phyloP scores from a whole-genome alignment of 2,113 vertebrate genomes.

The Naja naja region DNA sequence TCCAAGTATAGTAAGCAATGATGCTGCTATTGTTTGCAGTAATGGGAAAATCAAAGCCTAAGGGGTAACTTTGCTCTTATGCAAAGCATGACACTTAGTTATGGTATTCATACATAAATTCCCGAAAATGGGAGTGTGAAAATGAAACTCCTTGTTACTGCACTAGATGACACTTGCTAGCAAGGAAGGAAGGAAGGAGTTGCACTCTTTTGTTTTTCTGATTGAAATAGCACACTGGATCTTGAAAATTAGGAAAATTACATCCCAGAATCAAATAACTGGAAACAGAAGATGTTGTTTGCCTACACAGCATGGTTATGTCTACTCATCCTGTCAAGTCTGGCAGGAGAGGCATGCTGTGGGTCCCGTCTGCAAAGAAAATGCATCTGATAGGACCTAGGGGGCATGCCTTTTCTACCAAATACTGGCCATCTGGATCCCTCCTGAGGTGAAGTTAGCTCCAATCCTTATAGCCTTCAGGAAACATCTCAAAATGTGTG shows the following conservation, averaged over 20 bases:
- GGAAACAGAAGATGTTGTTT: background rate
- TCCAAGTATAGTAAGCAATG: background rate
- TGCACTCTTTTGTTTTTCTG: background rate
- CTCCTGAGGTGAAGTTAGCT: background rate
- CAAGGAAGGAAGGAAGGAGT: background rate
- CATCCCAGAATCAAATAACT: background rate
- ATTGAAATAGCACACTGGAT: background rate
- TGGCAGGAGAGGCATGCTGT: background rate
- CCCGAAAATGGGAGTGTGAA: background rate
- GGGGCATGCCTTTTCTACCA: background rate
- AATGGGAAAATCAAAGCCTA: slow-evolving; percentile 16
- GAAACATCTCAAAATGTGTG: background rate
- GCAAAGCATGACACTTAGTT: background rate
- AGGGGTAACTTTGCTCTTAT: background rate
- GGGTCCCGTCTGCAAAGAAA: background rate
- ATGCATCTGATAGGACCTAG: background rate
- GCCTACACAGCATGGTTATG: background rate
- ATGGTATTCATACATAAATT: background rate
- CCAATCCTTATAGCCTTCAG: background rate
- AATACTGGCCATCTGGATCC: background rate
- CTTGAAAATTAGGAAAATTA: background rate
- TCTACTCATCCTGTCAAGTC: background rate
- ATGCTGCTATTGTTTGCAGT: background rate
- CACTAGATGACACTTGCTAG: background rate
- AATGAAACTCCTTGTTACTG: background rate